phyloP scores from a whole-genome alignment of 2,113 vertebrate genomes.

The Brevimyrus niger region DNA sequence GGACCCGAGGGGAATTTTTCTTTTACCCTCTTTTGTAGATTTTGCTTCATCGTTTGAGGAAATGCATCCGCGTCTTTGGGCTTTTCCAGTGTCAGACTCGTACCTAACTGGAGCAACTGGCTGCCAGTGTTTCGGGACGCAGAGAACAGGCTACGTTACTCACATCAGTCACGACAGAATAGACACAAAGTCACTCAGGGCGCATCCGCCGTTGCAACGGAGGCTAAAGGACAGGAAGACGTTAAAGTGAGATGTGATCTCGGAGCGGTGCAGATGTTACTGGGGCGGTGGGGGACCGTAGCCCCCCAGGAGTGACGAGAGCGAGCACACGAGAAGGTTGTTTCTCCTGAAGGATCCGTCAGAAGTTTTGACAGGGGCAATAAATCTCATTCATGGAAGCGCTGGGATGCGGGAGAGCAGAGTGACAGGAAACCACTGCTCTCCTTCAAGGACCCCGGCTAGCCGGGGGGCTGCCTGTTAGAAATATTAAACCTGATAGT shows the following conservation, averaged over 20 bases:
- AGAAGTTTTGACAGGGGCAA: constrained; percentile 54
- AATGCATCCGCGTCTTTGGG: neutral
- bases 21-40: neutral
- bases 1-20: neutral
- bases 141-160: neutral
- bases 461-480: constrained; percentile 52
- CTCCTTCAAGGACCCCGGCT: constrained; percentile 53
- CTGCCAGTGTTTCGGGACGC: neutral
- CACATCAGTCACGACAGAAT: neutral
- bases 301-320: constrained; percentile 36
- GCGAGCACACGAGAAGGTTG: constrained; percentile 36
- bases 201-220: neutral
- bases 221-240: neutral
- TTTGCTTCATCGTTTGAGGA: neutral
- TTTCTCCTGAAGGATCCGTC: constrained; percentile 42
- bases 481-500: constrained; percentile 55
- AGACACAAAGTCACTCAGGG: neutral
- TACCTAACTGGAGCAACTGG: neutral
- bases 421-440: constrained; percentile 47
- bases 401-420: constrained; percentile 39
- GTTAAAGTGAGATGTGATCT: neutral
- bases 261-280: constrained; percentile 38
- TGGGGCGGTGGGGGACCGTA: constrained; percentile 40
- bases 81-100: neutral
- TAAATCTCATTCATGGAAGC: constrained; percentile 52